Conservation (phyloP, 2,888 invertebrate genomes). For the Zygaena filipendulae region DNA sequence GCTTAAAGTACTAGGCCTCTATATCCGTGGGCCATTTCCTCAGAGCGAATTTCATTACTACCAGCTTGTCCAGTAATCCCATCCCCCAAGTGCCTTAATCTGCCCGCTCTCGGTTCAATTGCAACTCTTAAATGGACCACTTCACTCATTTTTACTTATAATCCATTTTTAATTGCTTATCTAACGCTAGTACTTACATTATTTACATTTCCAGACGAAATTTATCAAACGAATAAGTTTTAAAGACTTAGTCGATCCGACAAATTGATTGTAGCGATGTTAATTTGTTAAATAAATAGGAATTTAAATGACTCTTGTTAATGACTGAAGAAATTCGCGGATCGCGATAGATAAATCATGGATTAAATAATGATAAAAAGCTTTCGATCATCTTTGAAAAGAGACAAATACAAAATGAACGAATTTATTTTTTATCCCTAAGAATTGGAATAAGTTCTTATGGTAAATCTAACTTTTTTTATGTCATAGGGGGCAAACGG, state of each 20-base stretch:
- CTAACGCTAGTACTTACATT: slow-evolving; percentile 42
- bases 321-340: slow-evolving; percentile 37
- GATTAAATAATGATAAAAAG: no score
- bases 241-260: slow-evolving; percentile 46
- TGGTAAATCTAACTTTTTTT: no score
- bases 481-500: no score
- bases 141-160: slow-evolving; percentile 60
- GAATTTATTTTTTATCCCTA: no score
- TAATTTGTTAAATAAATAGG: slow-evolving; percentile 49
- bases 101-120: slow-evolving; percentile 52
- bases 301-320: slow-evolving; percentile 34
- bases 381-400: no score
- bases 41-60: slow-evolving; percentile 63
- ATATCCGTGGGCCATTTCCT: slow-evolving; percentile 47
- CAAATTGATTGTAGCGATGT: slow-evolving; percentile 55
- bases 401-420: no score
- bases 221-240: slow-evolving; percentile 53
- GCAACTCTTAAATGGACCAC: slow-evolving; percentile 52
- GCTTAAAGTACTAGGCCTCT: slow-evolving; percentile 60
- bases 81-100: slow-evolving; percentile 56
- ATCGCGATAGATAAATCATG: slow-evolving; percentile 24
- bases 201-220: slow-evolving; percentile 53
- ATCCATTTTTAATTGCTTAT: slow-evolving; percentile 63
- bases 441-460: no score
- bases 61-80: slow-evolving; percentile 58